Percentiles rank a stretch among this genome's conserved stretches.
These are phyloP conservation scores for Apamea epomidion DNA, from an alignment of 2,888 invertebrate species.

Conservation along the genomic window DNA sequence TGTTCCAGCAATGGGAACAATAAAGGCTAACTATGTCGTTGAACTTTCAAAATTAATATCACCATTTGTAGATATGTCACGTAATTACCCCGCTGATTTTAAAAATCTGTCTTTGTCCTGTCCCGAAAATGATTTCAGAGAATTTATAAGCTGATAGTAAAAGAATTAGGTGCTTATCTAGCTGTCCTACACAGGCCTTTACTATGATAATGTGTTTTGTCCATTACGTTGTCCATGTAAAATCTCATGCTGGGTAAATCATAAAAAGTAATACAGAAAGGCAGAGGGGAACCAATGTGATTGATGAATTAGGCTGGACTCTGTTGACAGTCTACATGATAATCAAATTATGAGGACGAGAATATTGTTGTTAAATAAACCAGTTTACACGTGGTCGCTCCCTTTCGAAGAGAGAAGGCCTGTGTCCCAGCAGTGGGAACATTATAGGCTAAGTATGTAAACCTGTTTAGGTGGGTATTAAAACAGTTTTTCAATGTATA, in stretches of 20 bases:
- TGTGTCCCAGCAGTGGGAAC: too few relatives aligned
- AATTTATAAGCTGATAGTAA: not conserved
- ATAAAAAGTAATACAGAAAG: conserved; percentile 18
- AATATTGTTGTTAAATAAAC: conserved; percentile 28
- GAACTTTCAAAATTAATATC: not conserved
- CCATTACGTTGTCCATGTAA: conserved; percentile 39
- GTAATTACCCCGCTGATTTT: not conserved
- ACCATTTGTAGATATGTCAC: not conserved
- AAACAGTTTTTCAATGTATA: too few relatives aligned
- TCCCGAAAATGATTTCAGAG: not conserved
- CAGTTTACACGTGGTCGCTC: not conserved
- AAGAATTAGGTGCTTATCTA: not conserved
- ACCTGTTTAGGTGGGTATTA: not conserved
- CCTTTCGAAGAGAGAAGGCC: too few relatives aligned
- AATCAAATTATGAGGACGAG: conserved; percentile 52
- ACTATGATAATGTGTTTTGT: not conserved
- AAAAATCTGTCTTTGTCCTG: not conserved
- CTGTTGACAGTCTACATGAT: conserved; percentile 51
- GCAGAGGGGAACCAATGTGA: conserved; percentile 28
- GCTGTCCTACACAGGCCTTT: not conserved
- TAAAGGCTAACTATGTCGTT: not conserved
- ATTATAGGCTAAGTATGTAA: too few relatives aligned
- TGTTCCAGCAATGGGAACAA: too few relatives aligned
- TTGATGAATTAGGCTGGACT: conserved; percentile 57
- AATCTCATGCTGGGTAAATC: conserved; percentile 53